phyloP scores from a whole-genome alignment of 2,797 vertebrate genomes.

The Sphenodon punctatus region DNA sequence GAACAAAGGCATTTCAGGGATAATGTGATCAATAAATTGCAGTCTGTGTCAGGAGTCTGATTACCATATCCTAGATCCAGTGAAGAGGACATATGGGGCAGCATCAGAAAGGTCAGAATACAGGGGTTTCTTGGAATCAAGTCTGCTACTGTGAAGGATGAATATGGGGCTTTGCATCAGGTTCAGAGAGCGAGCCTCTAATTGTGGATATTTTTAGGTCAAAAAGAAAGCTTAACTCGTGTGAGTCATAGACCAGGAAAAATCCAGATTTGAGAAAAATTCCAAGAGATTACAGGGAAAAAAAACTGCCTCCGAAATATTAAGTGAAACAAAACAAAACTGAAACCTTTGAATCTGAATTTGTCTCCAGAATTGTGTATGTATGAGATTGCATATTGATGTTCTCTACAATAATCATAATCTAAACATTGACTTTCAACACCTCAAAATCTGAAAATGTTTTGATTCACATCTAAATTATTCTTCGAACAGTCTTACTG shows the following conservation, averaged over 20 bases:
- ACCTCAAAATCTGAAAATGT: no score
- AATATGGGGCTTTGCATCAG: not conserved
- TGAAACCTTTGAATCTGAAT: not conserved
- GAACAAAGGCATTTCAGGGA: constrained; percentile 10
- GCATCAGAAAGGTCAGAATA: constrained; percentile 41
- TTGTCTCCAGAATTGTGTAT: no score
- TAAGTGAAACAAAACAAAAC: not conserved
- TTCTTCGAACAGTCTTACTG: no score
- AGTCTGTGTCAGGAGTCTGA: constrained; percentile 31
- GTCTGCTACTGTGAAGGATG: not conserved
- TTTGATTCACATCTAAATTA: no score
- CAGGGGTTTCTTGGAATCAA: constrained; percentile 22
- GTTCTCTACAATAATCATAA: no score
- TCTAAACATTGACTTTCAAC: no score
- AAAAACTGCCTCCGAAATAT: not conserved
- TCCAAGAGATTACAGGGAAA: not conserved
- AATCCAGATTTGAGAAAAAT: not conserved
- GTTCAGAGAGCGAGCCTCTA: not conserved
- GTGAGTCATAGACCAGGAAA: not conserved
- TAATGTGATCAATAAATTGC: constrained; percentile 61
- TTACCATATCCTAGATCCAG: constrained; percentile 40
- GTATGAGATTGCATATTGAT: no score
- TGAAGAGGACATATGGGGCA: constrained; percentile 36
- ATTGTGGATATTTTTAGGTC: not conserved
- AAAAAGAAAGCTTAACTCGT: not conserved